Conservation (phyloP, 2,113 vertebrate species). For the Xiphorhynchus elegans region DNA sequence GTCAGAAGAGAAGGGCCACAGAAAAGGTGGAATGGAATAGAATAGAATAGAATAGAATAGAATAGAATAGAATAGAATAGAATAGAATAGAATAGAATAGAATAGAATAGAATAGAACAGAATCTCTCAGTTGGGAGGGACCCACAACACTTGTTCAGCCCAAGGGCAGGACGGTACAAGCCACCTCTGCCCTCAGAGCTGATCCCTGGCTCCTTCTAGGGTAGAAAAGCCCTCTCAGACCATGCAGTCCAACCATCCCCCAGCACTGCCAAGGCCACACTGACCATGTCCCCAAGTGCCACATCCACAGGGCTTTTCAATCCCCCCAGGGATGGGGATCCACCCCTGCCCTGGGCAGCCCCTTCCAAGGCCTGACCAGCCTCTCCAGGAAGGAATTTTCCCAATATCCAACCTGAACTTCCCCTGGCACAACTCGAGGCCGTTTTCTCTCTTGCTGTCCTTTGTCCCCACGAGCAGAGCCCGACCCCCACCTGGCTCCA, state of each 20-base stretch:
- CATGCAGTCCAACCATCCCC: background rate
- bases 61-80: background rate
- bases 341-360: background rate
- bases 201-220: fast-evolving
- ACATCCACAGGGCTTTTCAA: background rate
- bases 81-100: background rate
- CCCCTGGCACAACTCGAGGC: background rate
- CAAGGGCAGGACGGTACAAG: background rate
- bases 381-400: background rate
- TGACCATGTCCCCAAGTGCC: background rate
- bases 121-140: background rate
- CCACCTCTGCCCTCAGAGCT: background rate
- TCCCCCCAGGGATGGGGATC: background rate
- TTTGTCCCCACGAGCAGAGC: background rate
- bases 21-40: background rate
- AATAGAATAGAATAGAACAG: background rate
- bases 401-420: background rate
- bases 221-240: background rate
- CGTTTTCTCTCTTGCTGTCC: background rate
- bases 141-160: fast-evolving
- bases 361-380: background rate
- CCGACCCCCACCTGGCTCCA: fast-evolving
- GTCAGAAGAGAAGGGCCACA: background rate
- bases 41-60: background rate
- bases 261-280: background rate